phyloP scores from a whole-genome alignment of 2,113 vertebrate species.

The Pongo abelii region DNA sequence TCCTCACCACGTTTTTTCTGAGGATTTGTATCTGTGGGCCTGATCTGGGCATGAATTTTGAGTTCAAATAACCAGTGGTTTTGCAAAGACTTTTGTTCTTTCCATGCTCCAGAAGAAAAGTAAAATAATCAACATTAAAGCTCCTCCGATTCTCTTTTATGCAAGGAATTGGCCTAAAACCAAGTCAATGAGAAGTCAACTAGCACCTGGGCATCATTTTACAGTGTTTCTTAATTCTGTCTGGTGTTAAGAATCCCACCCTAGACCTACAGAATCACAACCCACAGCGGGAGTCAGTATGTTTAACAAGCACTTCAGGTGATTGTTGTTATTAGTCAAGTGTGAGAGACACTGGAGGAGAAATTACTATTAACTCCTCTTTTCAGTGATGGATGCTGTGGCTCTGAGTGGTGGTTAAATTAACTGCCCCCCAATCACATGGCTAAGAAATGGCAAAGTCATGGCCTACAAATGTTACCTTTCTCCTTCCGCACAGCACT shows the following conservation, averaged over 20 bases:
- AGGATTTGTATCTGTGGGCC: background rate
- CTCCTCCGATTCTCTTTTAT: background rate
- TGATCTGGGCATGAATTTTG: background rate
- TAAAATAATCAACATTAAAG: background rate
- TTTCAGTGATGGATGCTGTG: background rate
- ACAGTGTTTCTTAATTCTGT: background rate
- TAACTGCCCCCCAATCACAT: background rate
- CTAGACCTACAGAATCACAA: background rate
- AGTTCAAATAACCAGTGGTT: background rate
- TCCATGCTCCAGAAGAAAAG: background rate
- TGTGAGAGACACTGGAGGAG: background rate
- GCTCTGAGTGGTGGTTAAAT: background rate
- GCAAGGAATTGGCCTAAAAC: background rate
- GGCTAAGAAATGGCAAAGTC: background rate
- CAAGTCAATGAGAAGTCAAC: background rate
- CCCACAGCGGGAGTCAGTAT: background rate
- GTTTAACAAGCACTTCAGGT: background rate
- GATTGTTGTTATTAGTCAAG: background rate
- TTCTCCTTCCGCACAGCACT: rapidly evolving
- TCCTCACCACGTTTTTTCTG: background rate
- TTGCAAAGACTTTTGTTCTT: background rate
- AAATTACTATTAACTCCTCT: background rate
- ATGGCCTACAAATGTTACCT: background rate
- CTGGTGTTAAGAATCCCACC: background rate
- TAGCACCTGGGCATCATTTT: background rate